Conservation (phyloP, 1,140 invertebrate species). For the Diachasma alloeum region DNA sequence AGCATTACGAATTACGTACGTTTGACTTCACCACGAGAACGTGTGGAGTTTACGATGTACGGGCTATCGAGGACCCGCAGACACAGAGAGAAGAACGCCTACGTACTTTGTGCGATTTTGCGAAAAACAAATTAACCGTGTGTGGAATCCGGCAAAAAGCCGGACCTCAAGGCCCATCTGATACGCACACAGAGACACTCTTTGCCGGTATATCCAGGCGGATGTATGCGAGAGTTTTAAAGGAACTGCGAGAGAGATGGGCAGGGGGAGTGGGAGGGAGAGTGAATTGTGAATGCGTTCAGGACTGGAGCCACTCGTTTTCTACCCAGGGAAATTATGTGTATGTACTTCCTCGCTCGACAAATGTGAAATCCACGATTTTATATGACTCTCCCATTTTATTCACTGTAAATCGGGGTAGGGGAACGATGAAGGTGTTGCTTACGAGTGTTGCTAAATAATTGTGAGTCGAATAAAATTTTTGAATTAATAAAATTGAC, state of each 20-base stretch:
- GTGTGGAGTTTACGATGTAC: neutral
- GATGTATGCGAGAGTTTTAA: neutral
- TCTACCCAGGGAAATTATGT: slow-evolving; percentile 16
- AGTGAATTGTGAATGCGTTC: slow-evolving; percentile 9
- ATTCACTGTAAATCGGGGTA: neutral
- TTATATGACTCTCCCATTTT: neutral
- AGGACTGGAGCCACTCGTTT: neutral
- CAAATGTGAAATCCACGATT: neutral
- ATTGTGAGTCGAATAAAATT: neutral
- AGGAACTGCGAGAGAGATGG: neutral
- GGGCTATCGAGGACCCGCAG: slow-evolving; percentile 11
- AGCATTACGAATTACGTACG: neutral
- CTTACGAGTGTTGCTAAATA: neutral
- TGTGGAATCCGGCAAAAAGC: slow-evolving; percentile 20
- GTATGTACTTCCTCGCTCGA: slow-evolving; percentile 3
- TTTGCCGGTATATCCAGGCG: neutral
- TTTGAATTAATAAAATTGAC: neutral
- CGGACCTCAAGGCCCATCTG: neutral
- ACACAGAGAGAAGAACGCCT: neutral
- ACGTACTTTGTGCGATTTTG: neutral
- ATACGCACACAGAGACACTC: neutral
- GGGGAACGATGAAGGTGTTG: neutral
- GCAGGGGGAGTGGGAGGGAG: neutral
- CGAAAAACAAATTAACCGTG: slow-evolving; percentile 22
- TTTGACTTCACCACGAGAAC: neutral